Base-by-base conservation (phyloP, 2,113 vertebrate genomes). In the Ursus arctos region DNA sequence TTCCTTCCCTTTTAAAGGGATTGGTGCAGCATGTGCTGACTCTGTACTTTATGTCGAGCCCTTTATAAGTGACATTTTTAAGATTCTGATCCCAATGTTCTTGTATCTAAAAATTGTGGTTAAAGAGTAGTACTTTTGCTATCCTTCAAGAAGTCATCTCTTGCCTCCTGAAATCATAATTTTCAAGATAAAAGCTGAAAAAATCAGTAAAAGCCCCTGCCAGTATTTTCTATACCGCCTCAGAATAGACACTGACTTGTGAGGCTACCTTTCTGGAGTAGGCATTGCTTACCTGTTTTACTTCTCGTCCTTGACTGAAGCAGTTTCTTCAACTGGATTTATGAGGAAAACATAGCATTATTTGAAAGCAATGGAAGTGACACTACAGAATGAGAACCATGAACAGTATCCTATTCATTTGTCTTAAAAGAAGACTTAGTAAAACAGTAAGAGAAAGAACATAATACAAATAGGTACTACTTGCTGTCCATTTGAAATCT, bases 361-460 rank as follows among this genome's bases (percentile, higher is more conserved):
- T 93, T 81, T 82, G 71, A 91, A 87, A 86, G 36, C 57, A 91
- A 94, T 67, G 71, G 21, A 88, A 76, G 4, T 83, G 79, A 89
- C 57, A 57, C 15, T 93, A 21, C 1, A 69, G 83, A 92, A 61
- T 53, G 53, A 93, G 77, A n/a, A 63, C 51, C 55, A 93, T 5
- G 59, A 84, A 59, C 21, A 83, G n/a, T 33, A 8, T 88, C 55
- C 59, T 61, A 49, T 31, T 92, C n/a, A 26, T 82, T 88, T 86
- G 21, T 79, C 36, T 65, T 36, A 79, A 80, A 61, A 71, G 18
- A 69, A 69, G 40, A 79, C 53, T 36, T 81, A 24, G 72, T 36
- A 61, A 55, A 89, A 24, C 8, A 92, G 43, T 3, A 51, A 88
- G 47, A 81, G 63, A 49, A 83, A 82, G 55, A 91, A 74, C 11